Evolutionary conservation across 2,888 invertebrate species (phyloP).

Genomic region (Spilarctia lutea): DNA sequence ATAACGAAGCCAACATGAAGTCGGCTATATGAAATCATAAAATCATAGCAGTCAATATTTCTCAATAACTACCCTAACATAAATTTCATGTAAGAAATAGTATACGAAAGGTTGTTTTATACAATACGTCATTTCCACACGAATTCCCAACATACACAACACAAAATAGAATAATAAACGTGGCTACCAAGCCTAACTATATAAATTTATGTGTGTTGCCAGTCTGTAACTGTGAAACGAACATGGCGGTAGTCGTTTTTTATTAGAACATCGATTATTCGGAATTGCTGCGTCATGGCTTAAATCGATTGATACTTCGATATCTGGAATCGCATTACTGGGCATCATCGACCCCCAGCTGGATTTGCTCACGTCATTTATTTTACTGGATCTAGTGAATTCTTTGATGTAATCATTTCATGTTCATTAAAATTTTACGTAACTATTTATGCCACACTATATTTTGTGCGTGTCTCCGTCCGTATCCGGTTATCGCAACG

Average conservation of each 20-base stretch:
- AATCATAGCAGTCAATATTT: neutral
- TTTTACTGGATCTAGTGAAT: slow-evolving; percentile 20
- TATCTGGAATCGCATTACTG: slow-evolving; percentile 44
- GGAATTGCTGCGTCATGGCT: slow-evolving; percentile 40
- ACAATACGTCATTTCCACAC: slow-evolving; percentile 10
- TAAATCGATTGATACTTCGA: slow-evolving; percentile 45
- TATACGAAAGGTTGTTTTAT: neutral
- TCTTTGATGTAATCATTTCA: slow-evolving; percentile 3
- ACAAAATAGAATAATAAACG: slow-evolving; percentile 13
- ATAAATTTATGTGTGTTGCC: slow-evolving; percentile 15
- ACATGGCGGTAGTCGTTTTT: slow-evolving; percentile 21
- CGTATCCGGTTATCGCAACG: too few relatives aligned
- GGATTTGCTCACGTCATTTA: slow-evolving; percentile 40
- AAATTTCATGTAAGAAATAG: neutral
- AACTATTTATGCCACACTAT: too few relatives aligned
- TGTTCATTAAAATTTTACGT: neutral
- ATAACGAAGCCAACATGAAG: neutral
- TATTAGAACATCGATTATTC: slow-evolving; percentile 32
- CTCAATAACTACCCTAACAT: neutral
- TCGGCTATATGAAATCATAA: neutral
- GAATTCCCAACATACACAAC: slow-evolving; percentile 10
- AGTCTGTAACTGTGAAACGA: slow-evolving; percentile 12
- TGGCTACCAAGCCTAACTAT: slow-evolving; percentile 5
- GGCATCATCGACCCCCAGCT: slow-evolving; percentile 23
- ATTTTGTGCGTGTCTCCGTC: too few relatives aligned